Conservation (phyloP, 2,113 vertebrate species). For the Sinocyclocheilus grahami region DNA sequence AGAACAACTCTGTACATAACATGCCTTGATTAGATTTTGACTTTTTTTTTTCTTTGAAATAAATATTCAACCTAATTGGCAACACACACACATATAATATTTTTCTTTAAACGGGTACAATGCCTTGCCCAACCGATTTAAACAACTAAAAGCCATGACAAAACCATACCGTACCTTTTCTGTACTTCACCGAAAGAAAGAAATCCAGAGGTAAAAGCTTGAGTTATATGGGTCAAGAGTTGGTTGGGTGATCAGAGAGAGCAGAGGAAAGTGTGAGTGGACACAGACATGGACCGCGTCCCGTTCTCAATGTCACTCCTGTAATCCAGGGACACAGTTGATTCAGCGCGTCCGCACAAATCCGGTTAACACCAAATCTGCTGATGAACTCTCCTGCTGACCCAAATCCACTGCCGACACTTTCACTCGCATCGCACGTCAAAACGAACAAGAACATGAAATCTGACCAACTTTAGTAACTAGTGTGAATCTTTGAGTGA, state of each 20-base stretch:
- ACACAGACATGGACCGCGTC: neutral
- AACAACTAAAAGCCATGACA: neutral
- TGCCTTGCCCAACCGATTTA: neutral
- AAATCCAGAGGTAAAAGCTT: slow-evolving; percentile 9
- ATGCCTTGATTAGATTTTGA: no score
- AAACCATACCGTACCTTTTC: neutral
- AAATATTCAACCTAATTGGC: neutral
- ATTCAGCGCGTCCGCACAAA: slow-evolving; percentile 82
- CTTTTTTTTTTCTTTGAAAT: no score
- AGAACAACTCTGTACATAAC: no score
- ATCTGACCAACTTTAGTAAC: neutral
- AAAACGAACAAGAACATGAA: slow-evolving; percentile 3
- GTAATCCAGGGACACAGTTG: slow-evolving; percentile 82
- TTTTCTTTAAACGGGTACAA: neutral
- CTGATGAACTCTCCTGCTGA: slow-evolving; percentile 81
- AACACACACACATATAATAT: neutral
- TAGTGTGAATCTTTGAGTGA: neutral
- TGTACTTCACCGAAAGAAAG: neutral
- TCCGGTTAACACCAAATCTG: slow-evolving; percentile 90
- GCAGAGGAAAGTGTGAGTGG: neutral
- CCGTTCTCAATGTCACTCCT: slow-evolving; percentile 75
- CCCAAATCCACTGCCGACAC: slow-evolving; percentile 76
- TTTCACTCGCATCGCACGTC: slow-evolving; percentile 62
- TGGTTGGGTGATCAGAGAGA: neutral
- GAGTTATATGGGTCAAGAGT: neutral